Base-by-base conservation (phyloP, 2,888 invertebrate species). In the Cryptosula pallasiana region DNA sequence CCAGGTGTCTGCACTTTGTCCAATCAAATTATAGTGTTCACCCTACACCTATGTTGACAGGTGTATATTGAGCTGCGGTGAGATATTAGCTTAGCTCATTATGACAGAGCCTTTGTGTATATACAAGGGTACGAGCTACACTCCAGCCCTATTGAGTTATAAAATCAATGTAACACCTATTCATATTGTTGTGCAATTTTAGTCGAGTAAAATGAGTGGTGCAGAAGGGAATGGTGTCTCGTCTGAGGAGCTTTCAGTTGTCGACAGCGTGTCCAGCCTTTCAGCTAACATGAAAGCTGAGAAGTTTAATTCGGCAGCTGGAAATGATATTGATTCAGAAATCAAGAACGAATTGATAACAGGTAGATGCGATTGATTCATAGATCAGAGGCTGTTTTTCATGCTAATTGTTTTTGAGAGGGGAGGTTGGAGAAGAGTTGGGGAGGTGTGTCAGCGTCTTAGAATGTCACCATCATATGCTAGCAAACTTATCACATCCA, bases 81-180 rank as follows among this genome's bases (percentile, higher is more conserved):
- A 45, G 20, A 20, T 45, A 45, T 45, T 45, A 45, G 45, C 45
- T 45, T 45, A 45, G 45, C 45, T 45, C 45, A 45, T 45, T 45
- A 45, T 20, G 20, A 20, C 20, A 45, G 45, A 5, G 45, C 45
- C 45, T 45, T 45, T 45, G 32, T 27, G 32, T 9, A 27, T 27
- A 63, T 20, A 63, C 27, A 32, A 63, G 63, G 63, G 63, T 63
- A 32, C 63, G 32, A 63, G 63, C 63, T 57, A 23, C n/a, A 57
- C 57, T 32, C 32, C 25, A 13, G 27, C 34, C 63, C 63, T 63
- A 63, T 63, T 63, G 63, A 63, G 63, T 63, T 63, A 29, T 2
- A 63, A 63, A 63, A 63, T 63, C 63, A 34, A 63, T 63, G 20
- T 63, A 63, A 25, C 25, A 9, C 32, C 27, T 27, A 63, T 25